Evolutionary conservation across 2,888 invertebrate species (phyloP).

Genomic region (Caenorhabditis plicata): DNA sequence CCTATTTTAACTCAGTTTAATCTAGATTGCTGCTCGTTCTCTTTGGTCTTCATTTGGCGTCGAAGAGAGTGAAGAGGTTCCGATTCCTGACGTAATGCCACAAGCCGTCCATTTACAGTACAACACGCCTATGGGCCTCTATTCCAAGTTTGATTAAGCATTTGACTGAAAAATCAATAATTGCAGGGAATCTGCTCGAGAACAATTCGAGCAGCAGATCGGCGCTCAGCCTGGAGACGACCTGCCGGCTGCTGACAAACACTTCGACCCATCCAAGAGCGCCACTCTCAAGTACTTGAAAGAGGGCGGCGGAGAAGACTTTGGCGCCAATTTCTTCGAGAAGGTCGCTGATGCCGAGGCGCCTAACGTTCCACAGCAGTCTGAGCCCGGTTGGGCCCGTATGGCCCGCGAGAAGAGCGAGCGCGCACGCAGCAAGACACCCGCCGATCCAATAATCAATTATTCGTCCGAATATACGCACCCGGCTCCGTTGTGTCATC

Average conservation of each 20-base stretch:
- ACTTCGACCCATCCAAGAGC: conserved; percentile 49
- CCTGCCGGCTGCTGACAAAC: conserved; percentile 46
- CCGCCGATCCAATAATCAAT: conserved; percentile 28
- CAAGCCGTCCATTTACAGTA: conserved; percentile 56
- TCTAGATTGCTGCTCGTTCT: conserved; percentile 22
- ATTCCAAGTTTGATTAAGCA: conserved; percentile 44
- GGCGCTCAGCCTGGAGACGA: conserved; percentile 33
- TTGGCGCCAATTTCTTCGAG: conserved; percentile 46
- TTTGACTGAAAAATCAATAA: neutral
- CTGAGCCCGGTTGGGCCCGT: conserved; percentile 47
- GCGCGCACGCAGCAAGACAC: conserved; percentile 41
- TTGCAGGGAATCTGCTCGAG: conserved; percentile 48
- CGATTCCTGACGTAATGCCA: conserved; percentile 30
- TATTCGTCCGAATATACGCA: too few species aligned
- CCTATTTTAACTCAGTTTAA: too few species aligned
- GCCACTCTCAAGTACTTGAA: conserved; percentile 46
- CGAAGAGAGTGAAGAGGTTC: neutral
- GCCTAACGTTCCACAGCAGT: conserved; percentile 37
- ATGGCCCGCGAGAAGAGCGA: conserved; percentile 51
- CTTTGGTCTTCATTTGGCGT: conserved; percentile 23
- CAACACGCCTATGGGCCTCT: conserved; percentile 56
- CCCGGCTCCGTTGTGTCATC: conserved; percentile 32
- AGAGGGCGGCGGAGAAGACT: conserved; percentile 33
- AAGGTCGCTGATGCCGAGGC: conserved; percentile 50
- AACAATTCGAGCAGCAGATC: conserved; percentile 48